These are phyloP conservation scores for Tribolium castaneum DNA, from an alignment of 1,140 invertebrate genomes.

Conservation along the genomic window DNA sequence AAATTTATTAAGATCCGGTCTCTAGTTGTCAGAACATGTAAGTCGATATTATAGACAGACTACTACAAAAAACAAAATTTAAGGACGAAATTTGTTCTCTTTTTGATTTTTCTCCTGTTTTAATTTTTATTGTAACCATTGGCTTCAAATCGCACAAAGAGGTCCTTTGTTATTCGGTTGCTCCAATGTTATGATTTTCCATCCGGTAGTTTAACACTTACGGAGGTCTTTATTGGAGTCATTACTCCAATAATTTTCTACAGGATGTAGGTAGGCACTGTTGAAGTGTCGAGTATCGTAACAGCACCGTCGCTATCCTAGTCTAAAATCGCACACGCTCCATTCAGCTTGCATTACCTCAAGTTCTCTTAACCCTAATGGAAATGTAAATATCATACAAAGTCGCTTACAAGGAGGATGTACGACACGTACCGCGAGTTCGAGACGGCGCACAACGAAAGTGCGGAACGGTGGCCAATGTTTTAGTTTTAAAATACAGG, in stretches of 20 bases:
- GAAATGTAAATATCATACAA: background rate
- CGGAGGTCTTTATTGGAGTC: conserved; percentile 17
- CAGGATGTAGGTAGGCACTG: conserved; percentile 16
- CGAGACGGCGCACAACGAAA: conserved; percentile 16
- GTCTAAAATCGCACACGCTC: background rate
- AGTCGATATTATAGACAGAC: too few species aligned
- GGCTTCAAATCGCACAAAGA: too few species aligned
- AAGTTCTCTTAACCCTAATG: background rate
- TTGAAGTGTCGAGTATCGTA: background rate
- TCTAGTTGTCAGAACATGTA: too few species aligned
- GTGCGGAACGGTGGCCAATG: background rate
- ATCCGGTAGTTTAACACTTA: conserved; percentile 24
- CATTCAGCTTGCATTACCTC: background rate
- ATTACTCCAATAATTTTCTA: conserved; percentile 29
- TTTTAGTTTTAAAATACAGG: conserved; percentile 8
- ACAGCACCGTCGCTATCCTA: background rate
- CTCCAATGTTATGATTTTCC: background rate
- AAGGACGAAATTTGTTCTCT: too few species aligned
- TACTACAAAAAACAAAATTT: too few species aligned
- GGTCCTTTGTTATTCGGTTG: too few species aligned
- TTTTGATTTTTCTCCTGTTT: too few species aligned
- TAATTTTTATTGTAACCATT: too few species aligned
- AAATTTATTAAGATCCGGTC: too few species aligned
- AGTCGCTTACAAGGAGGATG: background rate
- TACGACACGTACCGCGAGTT: background rate